phyloP scores from a whole-genome alignment of 2,888 invertebrate genomes.

The Pemphredon lugubris region DNA sequence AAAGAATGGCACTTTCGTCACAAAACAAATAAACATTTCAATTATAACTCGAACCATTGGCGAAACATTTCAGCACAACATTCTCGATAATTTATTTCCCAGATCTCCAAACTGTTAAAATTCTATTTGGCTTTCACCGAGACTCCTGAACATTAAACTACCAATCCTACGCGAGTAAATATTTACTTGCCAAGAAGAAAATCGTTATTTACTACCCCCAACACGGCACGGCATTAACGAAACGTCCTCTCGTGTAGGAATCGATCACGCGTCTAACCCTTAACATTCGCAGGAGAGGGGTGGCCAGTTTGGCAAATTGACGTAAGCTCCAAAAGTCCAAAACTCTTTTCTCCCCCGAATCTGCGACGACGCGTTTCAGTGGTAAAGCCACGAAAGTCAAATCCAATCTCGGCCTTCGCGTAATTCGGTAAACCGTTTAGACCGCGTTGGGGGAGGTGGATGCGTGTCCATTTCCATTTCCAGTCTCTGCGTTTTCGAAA shows the following conservation, averaged over 20 bases:
- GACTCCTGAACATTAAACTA: too few species aligned
- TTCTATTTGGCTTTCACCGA: too few species aligned
- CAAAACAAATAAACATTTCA: too few species aligned
- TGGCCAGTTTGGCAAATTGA: constrained; percentile 66
- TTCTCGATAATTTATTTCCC: too few species aligned
- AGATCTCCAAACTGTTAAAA: too few species aligned
- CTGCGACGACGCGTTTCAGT: constrained; percentile 15
- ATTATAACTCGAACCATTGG: too few species aligned
- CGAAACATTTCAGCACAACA: too few species aligned
- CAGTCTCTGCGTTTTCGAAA: constrained; percentile 70
- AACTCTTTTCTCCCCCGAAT: constrained; percentile 23
- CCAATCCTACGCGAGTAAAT: too few species aligned
- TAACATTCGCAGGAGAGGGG: constrained; percentile 1
- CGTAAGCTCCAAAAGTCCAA: constrained; percentile 51
- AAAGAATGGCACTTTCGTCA: too few species aligned
- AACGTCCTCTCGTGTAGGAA: background rate
- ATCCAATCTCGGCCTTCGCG: constrained; percentile 71
- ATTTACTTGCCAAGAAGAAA: too few species aligned
- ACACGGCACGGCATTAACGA: too few species aligned
- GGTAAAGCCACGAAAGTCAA: constrained; percentile 64
- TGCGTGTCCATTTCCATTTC: constrained; percentile 72
- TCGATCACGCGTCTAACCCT: constrained; percentile 8
- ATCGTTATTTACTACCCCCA: too few species aligned
- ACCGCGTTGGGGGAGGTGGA: constrained; percentile 36
- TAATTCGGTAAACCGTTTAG: constrained; percentile 75